phyloP scores from a whole-genome alignment of 2,797 vertebrate species.

The Phoeniculus purpureus region DNA sequence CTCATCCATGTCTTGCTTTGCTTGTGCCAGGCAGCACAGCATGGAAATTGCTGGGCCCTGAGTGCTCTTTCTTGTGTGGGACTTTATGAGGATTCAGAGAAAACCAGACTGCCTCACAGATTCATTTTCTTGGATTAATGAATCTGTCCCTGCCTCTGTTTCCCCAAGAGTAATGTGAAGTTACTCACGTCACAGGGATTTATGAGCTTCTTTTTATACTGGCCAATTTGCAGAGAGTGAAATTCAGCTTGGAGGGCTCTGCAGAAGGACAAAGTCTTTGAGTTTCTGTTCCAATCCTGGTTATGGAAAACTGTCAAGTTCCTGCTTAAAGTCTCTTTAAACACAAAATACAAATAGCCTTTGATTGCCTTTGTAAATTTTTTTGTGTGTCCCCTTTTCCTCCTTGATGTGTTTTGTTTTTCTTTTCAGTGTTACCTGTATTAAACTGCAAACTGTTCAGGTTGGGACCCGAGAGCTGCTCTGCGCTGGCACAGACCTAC shows the following conservation, averaged over 20 bases:
- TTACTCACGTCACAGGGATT: conserved; percentile 27
- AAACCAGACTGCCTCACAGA: not conserved
- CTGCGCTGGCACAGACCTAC: not conserved
- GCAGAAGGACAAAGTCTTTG: not conserved
- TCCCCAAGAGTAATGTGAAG: conserved; percentile 49
- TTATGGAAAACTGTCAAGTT: conserved; percentile 26
- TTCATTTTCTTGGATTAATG: conserved; percentile 40
- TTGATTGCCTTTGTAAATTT: not conserved
- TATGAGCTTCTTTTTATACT: conserved; percentile 44
- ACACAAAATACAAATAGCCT: not conserved
- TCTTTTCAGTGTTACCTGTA: not conserved
- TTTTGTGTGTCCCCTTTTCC: not conserved
- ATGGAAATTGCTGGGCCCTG: not conserved
- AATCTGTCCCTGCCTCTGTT: conserved; percentile 54
- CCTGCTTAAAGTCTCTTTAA: conserved; percentile 4
- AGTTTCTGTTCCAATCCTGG: conserved; percentile 6
- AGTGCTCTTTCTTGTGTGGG: not conserved
- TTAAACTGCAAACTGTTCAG: not conserved
- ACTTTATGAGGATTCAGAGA: not conserved
- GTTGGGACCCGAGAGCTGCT: not conserved
- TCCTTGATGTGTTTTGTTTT: not conserved
- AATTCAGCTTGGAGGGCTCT: conserved; percentile 11
- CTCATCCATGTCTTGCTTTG: not conserved
- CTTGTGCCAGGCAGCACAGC: not conserved
- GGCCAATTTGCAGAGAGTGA: conserved; percentile 8